Conservation (phyloP, 1,140 invertebrate species). For the Dendrolimus punctatus region DNA sequence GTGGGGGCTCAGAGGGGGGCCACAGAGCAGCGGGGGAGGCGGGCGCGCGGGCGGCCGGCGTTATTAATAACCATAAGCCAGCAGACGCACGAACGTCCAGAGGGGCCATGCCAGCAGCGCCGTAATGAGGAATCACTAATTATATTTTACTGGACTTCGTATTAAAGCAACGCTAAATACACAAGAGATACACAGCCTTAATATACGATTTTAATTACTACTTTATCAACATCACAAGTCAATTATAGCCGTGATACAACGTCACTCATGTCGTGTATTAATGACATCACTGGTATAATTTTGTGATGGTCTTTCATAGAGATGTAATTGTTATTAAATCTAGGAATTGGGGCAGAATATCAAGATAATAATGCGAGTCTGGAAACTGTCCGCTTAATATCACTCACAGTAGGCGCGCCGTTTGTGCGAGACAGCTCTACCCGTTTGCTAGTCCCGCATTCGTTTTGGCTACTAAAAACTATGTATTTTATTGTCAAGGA, state of each 20-base stretch:
- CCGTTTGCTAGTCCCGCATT: slow-evolving; percentile 32
- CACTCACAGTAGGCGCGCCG: slow-evolving; percentile 43
- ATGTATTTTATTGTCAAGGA: slow-evolving; percentile 60
- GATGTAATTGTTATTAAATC: slow-evolving; percentile 10
- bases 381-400: slow-evolving; percentile 47
- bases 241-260: no score
- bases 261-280: no score
- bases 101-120: slow-evolving; percentile 54
- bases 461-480: slow-evolving; percentile 44
- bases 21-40: slow-evolving; percentile 19
- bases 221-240: not conserved
- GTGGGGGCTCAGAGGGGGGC: slow-evolving; percentile 25
- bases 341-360: slow-evolving; percentile 19
- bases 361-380: slow-evolving; percentile 17
- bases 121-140: slow-evolving; percentile 70
- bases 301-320: not conserved
- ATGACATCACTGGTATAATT: not conserved
- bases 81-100: slow-evolving; percentile 69
- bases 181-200: slow-evolving; percentile 7
- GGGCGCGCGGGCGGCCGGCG: slow-evolving; percentile 35
- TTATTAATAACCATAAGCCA: slow-evolving; percentile 71
- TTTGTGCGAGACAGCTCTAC: slow-evolving; percentile 49
- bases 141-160: slow-evolving; percentile 69
- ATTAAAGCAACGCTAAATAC: slow-evolving; percentile 54
- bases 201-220: slow-evolving; percentile 3